These are phyloP conservation scores for western clawed frog (Xenopus tropicalis) DNA, from an alignment of 2,113 vertebrate species.

Conservation along the genomic window DNA sequence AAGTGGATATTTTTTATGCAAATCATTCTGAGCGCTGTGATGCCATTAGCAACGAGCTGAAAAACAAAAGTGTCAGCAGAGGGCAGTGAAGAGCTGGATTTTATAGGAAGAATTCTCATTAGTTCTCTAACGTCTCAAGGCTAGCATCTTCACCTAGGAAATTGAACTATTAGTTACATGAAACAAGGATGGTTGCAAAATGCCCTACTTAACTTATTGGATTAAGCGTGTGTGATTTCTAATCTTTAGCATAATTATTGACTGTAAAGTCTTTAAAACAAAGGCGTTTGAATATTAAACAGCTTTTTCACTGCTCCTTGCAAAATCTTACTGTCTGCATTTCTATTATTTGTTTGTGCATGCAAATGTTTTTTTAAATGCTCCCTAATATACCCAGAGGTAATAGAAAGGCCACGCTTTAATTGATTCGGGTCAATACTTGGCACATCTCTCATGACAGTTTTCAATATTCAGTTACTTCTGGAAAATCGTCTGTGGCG, in stretches of 20 bases:
- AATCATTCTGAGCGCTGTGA: slow-evolving; percentile 1
- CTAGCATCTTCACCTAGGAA: slow-evolving; percentile 70
- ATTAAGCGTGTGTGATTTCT: slow-evolving; percentile 38
- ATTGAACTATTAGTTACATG: slow-evolving; percentile 66
- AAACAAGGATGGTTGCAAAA: slow-evolving; percentile 36
- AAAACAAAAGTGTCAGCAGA: slow-evolving; percentile 57
- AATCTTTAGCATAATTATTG: slow-evolving; percentile 31
- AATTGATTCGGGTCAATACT: slow-evolving; percentile 57
- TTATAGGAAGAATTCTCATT: slow-evolving; percentile 49
- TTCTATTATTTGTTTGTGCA: slow-evolving; percentile 50
- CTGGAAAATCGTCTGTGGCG: slow-evolving; percentile 50
- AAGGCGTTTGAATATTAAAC: slow-evolving; percentile 24
- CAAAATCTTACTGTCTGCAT: slow-evolving; percentile 43
- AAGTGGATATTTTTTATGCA: slow-evolving; percentile 15
- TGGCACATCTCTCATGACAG: slow-evolving; percentile 53
- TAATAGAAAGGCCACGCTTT: slow-evolving; percentile 54
- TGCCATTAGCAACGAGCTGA: slow-evolving; percentile 4
- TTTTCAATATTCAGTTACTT: slow-evolving; percentile 53
- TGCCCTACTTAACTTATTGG: slow-evolving; percentile 41
- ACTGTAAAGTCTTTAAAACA: slow-evolving; percentile 15
- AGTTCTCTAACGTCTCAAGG: slow-evolving; percentile 61
- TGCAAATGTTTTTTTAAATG: slow-evolving; percentile 58
- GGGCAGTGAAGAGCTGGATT: slow-evolving; percentile 67
- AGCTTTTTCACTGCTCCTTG: slow-evolving; percentile 46
- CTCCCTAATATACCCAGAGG: slow-evolving; percentile 47